A percentile compares a stretch with the other conserved stretches of the same genome.
These are phyloP conservation scores for Heterochromis multidens DNA, from an alignment of 2,113 vertebrate genomes.

Conservation along the genomic window DNA sequence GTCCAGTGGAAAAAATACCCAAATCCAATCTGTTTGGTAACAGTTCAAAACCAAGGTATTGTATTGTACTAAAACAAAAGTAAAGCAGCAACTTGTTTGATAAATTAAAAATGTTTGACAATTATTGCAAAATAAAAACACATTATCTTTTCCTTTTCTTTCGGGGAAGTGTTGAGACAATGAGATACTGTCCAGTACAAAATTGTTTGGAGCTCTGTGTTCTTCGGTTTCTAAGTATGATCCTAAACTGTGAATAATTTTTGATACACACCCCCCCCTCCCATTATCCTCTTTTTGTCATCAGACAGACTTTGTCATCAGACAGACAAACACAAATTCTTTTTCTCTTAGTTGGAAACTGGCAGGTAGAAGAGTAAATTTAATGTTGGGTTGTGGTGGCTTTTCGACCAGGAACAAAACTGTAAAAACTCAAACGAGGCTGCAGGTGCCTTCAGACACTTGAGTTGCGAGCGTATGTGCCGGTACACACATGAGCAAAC, in stretches of 20 bases:
- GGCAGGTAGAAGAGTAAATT: constrained; percentile 36
- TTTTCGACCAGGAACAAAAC: constrained; percentile 34
- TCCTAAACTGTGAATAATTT: not conserved
- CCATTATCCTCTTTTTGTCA: too few species aligned
- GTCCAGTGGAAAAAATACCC: too few species aligned
- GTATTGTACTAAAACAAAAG: not conserved
- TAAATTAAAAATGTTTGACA: not conserved
- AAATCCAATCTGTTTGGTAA: not conserved
- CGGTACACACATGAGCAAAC: not conserved
- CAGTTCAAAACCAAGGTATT: not conserved
- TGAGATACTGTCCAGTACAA: not conserved
- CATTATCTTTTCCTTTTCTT: not conserved
- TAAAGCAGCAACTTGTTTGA: not conserved
- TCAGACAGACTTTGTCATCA: too few species aligned
- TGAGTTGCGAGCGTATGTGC: constrained; percentile 24
- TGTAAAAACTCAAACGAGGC: constrained; percentile 25
- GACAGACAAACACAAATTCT: not conserved
- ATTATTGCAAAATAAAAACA: not conserved
- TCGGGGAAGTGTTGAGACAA: not conserved
- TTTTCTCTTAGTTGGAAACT: constrained; percentile 12
- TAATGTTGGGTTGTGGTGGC: constrained; percentile 21
- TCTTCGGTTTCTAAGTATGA: not conserved
- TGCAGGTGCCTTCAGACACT: constrained; percentile 27
- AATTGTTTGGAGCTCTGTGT: not conserved
- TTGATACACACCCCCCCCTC: too few species aligned